phyloP scores from a whole-genome alignment of 2,888 invertebrate species.

The Agrochola lota region DNA sequence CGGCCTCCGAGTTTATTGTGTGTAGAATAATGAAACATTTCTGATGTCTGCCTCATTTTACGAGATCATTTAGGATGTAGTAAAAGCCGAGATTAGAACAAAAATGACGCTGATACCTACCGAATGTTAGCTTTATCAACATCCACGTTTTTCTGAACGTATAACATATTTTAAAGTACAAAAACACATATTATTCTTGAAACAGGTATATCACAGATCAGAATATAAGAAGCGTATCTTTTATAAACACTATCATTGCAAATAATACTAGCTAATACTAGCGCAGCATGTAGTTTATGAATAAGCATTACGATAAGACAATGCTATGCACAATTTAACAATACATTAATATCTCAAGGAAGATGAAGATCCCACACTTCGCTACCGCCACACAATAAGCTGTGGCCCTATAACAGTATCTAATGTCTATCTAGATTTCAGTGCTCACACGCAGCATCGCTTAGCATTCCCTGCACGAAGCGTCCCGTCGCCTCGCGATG shows the following conservation, averaged over 20 bases:
- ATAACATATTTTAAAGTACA: not conserved
- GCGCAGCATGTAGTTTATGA: slow-evolving; percentile 17
- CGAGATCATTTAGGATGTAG: slow-evolving; percentile 49
- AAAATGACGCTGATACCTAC: slow-evolving; percentile 4
- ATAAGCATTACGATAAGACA: slow-evolving; percentile 28
- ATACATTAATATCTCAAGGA: slow-evolving; percentile 46
- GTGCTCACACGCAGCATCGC: slow-evolving; percentile 72
- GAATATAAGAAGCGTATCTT: not conserved
- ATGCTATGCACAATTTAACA: slow-evolving; percentile 27
- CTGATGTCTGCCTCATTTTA: slow-evolving; percentile 34
- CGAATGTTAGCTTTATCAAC: slow-evolving; percentile 20
- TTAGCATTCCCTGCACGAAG: slow-evolving; percentile 79
- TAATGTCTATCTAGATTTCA: slow-evolving; percentile 73
- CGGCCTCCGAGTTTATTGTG: slow-evolving; percentile 36
- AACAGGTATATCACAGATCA: not conserved
- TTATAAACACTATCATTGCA: not conserved
- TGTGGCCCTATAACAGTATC: slow-evolving; percentile 66
- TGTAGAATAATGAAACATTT: slow-evolving; percentile 35
- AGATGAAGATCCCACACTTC: slow-evolving; percentile 61
- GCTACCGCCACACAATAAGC: slow-evolving; percentile 40
- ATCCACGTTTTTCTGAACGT: not conserved
- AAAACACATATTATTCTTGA: not conserved
- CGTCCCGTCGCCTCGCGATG: slow-evolving; percentile 67
- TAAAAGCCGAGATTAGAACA: slow-evolving; percentile 42
- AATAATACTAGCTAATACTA: slow-evolving; percentile 11